Conservation (phyloP, 1,140 invertebrate species). For the Papilio dardanus region DNA sequence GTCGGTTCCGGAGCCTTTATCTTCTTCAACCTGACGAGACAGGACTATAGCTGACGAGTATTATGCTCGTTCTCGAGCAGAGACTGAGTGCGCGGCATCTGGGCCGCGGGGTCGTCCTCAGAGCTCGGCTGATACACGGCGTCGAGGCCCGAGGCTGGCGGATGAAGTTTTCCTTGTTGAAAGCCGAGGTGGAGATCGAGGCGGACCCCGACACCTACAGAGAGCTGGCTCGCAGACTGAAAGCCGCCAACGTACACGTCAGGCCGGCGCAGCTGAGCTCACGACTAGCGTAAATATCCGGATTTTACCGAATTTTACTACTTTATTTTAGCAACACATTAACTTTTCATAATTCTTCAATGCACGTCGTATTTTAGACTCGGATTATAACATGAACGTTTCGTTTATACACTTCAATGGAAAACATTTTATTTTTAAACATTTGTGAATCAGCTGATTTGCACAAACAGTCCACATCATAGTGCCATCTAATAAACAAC, state of each 20-base stretch:
- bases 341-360: neutral
- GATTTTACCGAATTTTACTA: slow-evolving; percentile 43
- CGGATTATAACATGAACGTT: neutral
- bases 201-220: slow-evolving; percentile 70
- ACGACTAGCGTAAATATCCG: slow-evolving; percentile 67
- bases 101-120: slow-evolving; percentile 66
- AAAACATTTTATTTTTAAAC: slow-evolving; percentile 1
- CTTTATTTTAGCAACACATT: slow-evolving; percentile 25
- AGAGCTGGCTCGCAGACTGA: slow-evolving; percentile 63
- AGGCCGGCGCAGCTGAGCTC: slow-evolving; percentile 57
- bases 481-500: neutral
- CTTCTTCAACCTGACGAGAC: slow-evolving; percentile 76
- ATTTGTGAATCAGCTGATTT: slow-evolving; percentile 14
- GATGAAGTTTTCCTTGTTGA: slow-evolving; percentile 73
- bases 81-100: slow-evolving; percentile 70
- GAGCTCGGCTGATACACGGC: slow-evolving; percentile 69
- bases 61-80: slow-evolving; percentile 79
- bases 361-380: neutral
- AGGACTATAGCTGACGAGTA: slow-evolving; percentile 80
- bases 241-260: slow-evolving; percentile 69
- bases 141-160: slow-evolving; percentile 72
- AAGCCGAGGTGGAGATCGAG: slow-evolving; percentile 73
- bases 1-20: slow-evolving; percentile 71
- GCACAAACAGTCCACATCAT: neutral
- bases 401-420: neutral